Evolutionary conservation across 2,888 invertebrate species (phyloP).

Genomic region (Hypena proboscidalis): DNA sequence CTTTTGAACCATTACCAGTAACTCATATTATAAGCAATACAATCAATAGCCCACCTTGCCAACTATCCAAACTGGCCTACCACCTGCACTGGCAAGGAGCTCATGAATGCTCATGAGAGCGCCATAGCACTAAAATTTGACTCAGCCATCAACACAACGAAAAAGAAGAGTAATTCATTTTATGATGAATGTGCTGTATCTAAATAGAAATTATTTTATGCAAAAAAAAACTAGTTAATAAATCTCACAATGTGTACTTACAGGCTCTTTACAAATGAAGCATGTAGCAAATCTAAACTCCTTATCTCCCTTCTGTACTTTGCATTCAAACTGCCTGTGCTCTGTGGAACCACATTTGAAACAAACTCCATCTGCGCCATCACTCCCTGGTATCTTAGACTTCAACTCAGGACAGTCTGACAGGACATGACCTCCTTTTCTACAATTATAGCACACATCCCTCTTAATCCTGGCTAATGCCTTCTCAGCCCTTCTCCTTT

Average conservation of each 20-base stretch:
- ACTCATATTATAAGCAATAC: too few species aligned
- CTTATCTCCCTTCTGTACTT: slow-evolving; percentile 87
- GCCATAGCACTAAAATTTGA: too few species aligned
- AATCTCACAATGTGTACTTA: slow-evolving; percentile 48
- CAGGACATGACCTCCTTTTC: slow-evolving; percentile 91
- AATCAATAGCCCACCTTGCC: too few species aligned
- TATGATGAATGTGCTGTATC: too few species aligned
- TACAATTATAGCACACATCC: slow-evolving; percentile 92
- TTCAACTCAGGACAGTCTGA: slow-evolving; percentile 91
- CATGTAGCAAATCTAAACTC: slow-evolving; percentile 93
- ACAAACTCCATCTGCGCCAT: slow-evolving; percentile 88
- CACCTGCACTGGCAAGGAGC: too few species aligned
- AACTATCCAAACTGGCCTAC: too few species aligned
- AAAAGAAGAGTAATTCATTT: too few species aligned
- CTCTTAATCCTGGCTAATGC: slow-evolving; percentile 87
- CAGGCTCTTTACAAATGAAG: slow-evolving; percentile 93
- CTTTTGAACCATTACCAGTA: too few species aligned
- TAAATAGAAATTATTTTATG: too few species aligned
- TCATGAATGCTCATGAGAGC: too few species aligned
- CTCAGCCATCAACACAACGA: not conserved
- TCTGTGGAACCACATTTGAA: slow-evolving; percentile 96
- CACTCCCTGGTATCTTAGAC: slow-evolving; percentile 77
- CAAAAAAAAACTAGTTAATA: too few species aligned
- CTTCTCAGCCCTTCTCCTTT: slow-evolving; percentile 90
- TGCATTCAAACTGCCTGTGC: slow-evolving; percentile 91